Evolutionary conservation across 2,888 invertebrate genomes (phyloP).

Genomic region (Drosophila incognita): DNA sequence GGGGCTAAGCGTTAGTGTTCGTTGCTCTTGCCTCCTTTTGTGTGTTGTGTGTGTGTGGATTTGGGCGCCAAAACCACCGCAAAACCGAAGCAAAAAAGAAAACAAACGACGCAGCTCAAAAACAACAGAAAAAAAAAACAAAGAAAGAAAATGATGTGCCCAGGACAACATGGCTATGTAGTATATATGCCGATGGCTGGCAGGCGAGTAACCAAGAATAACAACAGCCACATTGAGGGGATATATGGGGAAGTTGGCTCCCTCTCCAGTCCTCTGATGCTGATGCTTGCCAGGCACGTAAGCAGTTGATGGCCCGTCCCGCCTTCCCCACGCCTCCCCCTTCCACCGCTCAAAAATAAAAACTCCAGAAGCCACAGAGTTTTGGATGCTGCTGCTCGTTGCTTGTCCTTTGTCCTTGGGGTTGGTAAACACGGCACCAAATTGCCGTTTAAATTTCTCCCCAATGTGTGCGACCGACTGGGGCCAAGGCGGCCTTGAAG

Average conservation of each 20-base stretch:
- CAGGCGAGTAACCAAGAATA: constrained; percentile 44
- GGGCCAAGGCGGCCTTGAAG: constrained; percentile 71
- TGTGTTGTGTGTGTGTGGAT: constrained; percentile 20
- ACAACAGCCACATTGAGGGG: constrained; percentile 29
- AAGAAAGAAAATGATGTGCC: constrained; percentile 66
- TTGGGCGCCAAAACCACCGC: constrained; percentile 62
- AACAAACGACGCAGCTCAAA: constrained; percentile 60
- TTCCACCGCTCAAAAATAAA: constrained; percentile 43
- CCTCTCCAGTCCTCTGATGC: constrained; percentile 1
- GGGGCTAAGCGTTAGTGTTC: constrained; percentile 46
- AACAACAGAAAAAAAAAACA: constrained; percentile 12
- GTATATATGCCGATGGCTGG: constrained; percentile 33
- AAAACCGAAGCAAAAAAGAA: constrained; percentile 43
- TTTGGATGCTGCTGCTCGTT: constrained; percentile 62
- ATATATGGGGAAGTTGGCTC: background rate
- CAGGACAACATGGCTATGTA: constrained; percentile 51
- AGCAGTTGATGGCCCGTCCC: constrained; percentile 61
- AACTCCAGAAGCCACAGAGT: constrained; percentile 51
- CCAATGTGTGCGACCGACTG: constrained; percentile 55
- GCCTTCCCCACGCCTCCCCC: background rate
- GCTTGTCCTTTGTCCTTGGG: constrained; percentile 67
- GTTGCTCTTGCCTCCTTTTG: background rate
- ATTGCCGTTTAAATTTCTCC: constrained; percentile 81
- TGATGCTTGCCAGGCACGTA: constrained; percentile 71
- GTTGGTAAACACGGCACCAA: constrained; percentile 80